A percentile compares a stretch with the other conserved stretches of the same genome.
These are phyloP conservation scores for Phoxinus dragarum DNA, from an alignment of 2,797 vertebrate species.

Conservation along the genomic window DNA sequence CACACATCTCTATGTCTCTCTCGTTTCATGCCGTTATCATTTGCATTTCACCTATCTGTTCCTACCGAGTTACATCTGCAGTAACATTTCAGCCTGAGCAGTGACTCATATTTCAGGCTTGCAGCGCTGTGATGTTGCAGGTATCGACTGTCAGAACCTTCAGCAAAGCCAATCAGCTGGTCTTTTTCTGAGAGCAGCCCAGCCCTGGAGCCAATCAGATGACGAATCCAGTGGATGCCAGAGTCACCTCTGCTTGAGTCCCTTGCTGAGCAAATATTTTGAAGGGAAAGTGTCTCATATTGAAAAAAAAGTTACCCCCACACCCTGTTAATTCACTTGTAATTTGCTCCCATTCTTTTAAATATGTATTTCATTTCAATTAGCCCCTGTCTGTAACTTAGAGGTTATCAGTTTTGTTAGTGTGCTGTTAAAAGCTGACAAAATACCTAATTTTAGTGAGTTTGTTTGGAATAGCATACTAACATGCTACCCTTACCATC, in stretches of 20 bases:
- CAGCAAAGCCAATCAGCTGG: constrained; percentile 10
- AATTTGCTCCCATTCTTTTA: too few relatives aligned
- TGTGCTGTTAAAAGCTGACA: too few relatives aligned
- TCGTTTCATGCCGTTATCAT: background rate
- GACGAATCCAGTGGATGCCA: background rate
- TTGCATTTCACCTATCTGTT: background rate
- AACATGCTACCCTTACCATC: background rate
- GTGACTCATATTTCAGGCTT: constrained; percentile 30
- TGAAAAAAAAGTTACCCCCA: background rate
- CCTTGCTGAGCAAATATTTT: background rate
- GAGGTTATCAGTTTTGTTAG: too few relatives aligned
- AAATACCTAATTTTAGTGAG: too few relatives aligned
- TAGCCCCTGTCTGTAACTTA: too few relatives aligned
- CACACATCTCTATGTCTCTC: background rate
- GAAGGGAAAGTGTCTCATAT: background rate
- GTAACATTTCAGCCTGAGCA: constrained; percentile 7
- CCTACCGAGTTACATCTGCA: background rate
- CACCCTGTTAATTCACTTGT: too few relatives aligned
- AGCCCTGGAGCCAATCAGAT: background rate
- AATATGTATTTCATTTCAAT: too few relatives aligned
- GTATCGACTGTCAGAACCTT: constrained; percentile 8
- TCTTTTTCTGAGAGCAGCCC: background rate
- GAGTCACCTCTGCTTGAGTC: background rate
- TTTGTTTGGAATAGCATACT: too few relatives aligned
- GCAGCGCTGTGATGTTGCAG: constrained; percentile 1